Base-by-base conservation (phyloP, 2,888 invertebrate genomes). In the Pyrochroa serraticornis region DNA sequence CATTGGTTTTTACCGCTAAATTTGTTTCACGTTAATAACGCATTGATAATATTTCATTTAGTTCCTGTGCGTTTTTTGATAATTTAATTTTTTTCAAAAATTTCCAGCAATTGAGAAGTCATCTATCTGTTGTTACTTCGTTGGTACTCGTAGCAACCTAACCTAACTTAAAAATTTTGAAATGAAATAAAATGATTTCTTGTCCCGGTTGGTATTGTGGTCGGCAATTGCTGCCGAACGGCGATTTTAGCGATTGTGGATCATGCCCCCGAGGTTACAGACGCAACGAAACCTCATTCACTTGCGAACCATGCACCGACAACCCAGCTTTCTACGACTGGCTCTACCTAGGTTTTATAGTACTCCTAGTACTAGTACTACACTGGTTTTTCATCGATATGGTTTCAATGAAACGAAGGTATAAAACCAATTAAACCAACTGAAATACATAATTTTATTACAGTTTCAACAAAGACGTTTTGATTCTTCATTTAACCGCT, bases 271-370 rank as follows among this genome's bases (percentile, higher is more conserved):
- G 93, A 66, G 96, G 97, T 0, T 94, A 84, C 71, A 82, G 91
- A 31, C 87, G 91, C 38, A 88, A 88, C 71, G 79, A 82, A 0
- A 84, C 87, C 0, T 90, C 89, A 44, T 86, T 88, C 31, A 95
- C 97, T 75, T 92, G 90, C 51, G 86, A 90, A 36, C 85, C 85
- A 1, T 97, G 97, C 73, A 82, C 84, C 1, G 89, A 90, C 49
- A 82, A 83, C 33, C 91, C 94, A 0, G 83, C 87, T 8, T 84
- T 93, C 36, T 97, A 97, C 73, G 97, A 97, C 71, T 95, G 95
- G 92, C 84, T 97, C 39, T 95, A 94, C 76, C 85, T 97, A 13
- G 93, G 94, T 1, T 98, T 97, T 74, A 95, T 97, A 93, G 93
- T 91, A 0, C 78, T 97, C 9, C 76, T 96, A 38, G 92, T 95